A percentile compares a stretch with the other conserved stretches of the same genome.
Evolutionary conservation across 2,113 vertebrate genomes (phyloP).

Genomic region (Atlantisia rogersi): DNA sequence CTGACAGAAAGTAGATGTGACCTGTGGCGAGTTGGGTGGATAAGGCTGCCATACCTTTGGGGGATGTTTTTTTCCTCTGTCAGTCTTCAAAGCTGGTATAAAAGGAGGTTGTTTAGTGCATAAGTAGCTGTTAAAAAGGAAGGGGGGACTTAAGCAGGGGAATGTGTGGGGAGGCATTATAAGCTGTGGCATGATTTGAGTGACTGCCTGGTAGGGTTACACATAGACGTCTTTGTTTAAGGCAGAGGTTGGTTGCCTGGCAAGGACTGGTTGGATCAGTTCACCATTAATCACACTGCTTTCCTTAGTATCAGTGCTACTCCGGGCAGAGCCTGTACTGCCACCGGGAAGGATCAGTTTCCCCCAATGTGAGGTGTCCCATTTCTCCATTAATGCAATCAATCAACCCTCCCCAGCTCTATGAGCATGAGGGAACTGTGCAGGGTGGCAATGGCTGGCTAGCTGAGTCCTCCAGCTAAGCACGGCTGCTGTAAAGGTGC

Average conservation of each 20-base stretch:
- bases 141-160: not conserved
- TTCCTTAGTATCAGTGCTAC: not conserved
- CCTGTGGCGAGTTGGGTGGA: not conserved
- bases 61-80: not conserved
- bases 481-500: not conserved
- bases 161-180: not conserved
- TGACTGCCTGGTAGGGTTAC: not conserved
- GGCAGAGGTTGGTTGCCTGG: not conserved
- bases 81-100: not conserved
- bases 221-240: conserved; percentile 48
- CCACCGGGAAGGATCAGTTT: not conserved
- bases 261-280: conserved; percentile 33
- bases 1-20: not conserved
- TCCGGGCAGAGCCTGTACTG: too few relatives aligned
- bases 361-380: not conserved
- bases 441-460: not conserved
- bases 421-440: accelerated
- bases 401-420: not conserved
- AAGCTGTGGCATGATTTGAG: conserved; percentile 48
- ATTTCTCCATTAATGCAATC: not conserved
- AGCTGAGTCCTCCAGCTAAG: not conserved
- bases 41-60: not conserved
- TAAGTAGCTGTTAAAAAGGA: conserved; percentile 52
- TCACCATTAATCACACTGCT: not conserved
- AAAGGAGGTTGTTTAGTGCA: not conserved